A percentile compares a stretch with the other conserved stretches of the same genome.
phyloP scores from a whole-genome alignment of 2,888 invertebrate species.

The Nezara viridula region DNA sequence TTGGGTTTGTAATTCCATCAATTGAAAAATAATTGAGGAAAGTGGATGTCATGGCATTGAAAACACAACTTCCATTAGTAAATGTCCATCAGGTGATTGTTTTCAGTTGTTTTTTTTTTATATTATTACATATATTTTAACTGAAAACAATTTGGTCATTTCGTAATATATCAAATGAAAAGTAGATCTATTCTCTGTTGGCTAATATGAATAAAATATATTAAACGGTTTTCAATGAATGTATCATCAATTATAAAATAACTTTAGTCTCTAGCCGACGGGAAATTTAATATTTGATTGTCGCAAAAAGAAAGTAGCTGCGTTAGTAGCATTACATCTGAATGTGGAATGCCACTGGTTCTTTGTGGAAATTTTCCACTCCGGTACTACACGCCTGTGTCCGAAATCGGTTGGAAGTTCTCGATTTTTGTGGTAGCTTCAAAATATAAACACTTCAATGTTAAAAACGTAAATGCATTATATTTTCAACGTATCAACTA shows the following conservation, averaged over 20 bases:
- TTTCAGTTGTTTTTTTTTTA: too few relatives aligned
- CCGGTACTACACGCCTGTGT: not conserved
- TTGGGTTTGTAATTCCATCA: not conserved
- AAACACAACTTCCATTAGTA: not conserved
- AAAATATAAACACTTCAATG: not conserved
- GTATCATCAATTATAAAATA: too few relatives aligned
- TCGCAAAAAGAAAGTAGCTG: not conserved
- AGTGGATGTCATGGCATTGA: not conserved
- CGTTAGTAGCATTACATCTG: not conserved
- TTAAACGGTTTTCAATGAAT: too few relatives aligned
- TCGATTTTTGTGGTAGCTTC: not conserved
- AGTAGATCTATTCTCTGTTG: too few relatives aligned
- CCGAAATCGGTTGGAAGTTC: not conserved
- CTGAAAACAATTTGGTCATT: too few relatives aligned
- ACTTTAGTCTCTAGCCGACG: too few relatives aligned
- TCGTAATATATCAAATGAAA: too few relatives aligned
- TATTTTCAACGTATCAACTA: not conserved
- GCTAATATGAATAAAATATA: too few relatives aligned
- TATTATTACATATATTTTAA: too few relatives aligned
- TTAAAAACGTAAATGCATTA: not conserved
- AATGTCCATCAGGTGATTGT: too few relatives aligned
- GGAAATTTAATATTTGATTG: too few relatives aligned
- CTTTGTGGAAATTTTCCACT: conserved; percentile 22
- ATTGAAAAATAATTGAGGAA: not conserved
- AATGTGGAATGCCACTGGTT: not conserved